Percentiles rank a stretch among this genome's conserved stretches.
Conservation (phyloP, 2,888 invertebrate species). For the Pterobdella sp. region DNA sequence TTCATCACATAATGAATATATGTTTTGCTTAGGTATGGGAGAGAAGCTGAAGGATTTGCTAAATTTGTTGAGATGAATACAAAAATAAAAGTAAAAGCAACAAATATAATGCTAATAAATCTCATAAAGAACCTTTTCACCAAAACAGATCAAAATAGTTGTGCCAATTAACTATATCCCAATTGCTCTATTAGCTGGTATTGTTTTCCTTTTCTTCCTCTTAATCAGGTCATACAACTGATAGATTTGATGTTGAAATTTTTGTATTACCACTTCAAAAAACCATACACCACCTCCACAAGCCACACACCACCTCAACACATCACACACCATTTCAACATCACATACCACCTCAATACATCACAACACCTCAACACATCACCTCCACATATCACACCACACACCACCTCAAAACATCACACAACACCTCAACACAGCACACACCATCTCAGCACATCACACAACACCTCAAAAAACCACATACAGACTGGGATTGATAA, state of each 20-base stretch:
- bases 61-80: constrained; percentile 18
- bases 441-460: background rate
- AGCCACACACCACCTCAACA: background rate
- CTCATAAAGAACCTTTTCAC: background rate
- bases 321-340: background rate
- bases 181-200: background rate
- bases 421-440: background rate
- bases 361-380: background rate
- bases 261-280: background rate
- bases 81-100: background rate
- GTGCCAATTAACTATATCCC: background rate
- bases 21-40: constrained; percentile 16
- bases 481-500: background rate
- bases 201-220: no score
- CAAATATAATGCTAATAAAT: background rate
- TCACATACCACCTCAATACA: background rate
- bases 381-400: background rate
- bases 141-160: constrained; percentile 17
- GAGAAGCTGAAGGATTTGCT: constrained; percentile 16
- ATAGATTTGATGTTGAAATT: no score
- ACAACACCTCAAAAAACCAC: background rate
- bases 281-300: background rate
- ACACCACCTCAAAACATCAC: background rate
- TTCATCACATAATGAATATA: background rate
- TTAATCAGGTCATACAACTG: no score